Evolutionary conservation across 2,113 vertebrate genomes (phyloP).

Genomic region (Boulengeromyrus knoepffleri): DNA sequence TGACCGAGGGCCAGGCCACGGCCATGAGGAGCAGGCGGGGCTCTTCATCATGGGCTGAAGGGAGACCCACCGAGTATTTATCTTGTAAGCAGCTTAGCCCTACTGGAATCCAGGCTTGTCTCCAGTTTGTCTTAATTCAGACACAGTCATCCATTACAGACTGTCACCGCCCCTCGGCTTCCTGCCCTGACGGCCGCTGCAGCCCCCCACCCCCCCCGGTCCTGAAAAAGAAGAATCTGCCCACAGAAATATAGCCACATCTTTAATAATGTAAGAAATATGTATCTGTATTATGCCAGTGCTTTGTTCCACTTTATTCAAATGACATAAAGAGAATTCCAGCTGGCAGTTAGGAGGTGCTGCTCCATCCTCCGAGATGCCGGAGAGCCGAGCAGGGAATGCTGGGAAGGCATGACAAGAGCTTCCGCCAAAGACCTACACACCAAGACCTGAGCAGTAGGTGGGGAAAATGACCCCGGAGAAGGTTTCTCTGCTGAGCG

Average conservation of each 20-base stretch:
- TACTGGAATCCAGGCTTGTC: constrained; percentile 48
- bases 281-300: background rate
- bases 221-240: background rate
- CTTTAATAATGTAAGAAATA: background rate
- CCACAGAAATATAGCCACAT: background rate
- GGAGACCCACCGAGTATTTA: constrained; percentile 49
- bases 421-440: background rate
- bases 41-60: constrained; percentile 54
- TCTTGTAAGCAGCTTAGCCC: constrained; percentile 53
- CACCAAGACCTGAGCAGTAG: background rate
- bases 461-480: background rate
- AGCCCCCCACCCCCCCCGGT: background rate
- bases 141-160: constrained; percentile 54
- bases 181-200: constrained; percentile 29
- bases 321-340: background rate
- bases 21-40: constrained; percentile 28
- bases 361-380: background rate
- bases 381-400: background rate
- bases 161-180: constrained; percentile 38
- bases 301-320: background rate
- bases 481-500: background rate
- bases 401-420: background rate
- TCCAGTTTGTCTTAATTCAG: constrained; percentile 58
- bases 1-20: constrained; percentile 16
- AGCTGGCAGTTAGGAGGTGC: background rate